phyloP scores from a whole-genome alignment of 2,113 vertebrate genomes.

The Erinaceus europaeus region DNA sequence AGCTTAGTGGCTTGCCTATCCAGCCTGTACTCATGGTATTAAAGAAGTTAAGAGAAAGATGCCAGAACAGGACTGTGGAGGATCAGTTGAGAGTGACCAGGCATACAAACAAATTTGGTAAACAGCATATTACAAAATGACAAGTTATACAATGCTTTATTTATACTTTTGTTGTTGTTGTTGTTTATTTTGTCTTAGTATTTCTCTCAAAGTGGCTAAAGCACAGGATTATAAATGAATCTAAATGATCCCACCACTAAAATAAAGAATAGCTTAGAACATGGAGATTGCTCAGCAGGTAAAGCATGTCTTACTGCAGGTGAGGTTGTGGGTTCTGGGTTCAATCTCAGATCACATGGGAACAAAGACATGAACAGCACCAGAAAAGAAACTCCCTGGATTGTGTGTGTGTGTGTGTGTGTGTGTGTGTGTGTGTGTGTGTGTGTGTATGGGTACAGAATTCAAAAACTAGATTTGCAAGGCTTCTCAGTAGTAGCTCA shows the following conservation, averaged over 20 bases:
- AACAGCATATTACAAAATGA: background rate
- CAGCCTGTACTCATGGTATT: background rate
- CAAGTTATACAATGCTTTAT: background rate
- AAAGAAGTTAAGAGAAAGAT: too few relatives aligned
- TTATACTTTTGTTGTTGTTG: background rate
- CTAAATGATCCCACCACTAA: background rate
- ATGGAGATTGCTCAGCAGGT: too few relatives aligned
- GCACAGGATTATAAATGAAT: background rate
- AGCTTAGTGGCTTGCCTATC: background rate
- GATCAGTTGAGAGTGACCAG: background rate
- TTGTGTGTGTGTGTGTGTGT: too few relatives aligned
- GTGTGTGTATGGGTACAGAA: too few relatives aligned
- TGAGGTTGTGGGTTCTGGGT: too few relatives aligned
- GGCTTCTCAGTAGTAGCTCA: too few relatives aligned
- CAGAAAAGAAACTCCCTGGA: too few relatives aligned
- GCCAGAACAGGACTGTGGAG: background rate
- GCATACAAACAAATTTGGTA: background rate
- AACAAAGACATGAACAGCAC: too few relatives aligned
- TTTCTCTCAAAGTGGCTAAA: background rate
- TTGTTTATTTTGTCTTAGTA: background rate
- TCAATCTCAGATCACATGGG: too few relatives aligned
- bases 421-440: too few relatives aligned
- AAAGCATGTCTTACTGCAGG: too few relatives aligned
- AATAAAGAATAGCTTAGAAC: background rate
- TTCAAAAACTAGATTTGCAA: too few relatives aligned